Percentiles rank a stretch among this genome's conserved stretches.
Evolutionary conservation across 2,888 invertebrate species (phyloP).

Genomic region (Graphium colonna): DNA sequence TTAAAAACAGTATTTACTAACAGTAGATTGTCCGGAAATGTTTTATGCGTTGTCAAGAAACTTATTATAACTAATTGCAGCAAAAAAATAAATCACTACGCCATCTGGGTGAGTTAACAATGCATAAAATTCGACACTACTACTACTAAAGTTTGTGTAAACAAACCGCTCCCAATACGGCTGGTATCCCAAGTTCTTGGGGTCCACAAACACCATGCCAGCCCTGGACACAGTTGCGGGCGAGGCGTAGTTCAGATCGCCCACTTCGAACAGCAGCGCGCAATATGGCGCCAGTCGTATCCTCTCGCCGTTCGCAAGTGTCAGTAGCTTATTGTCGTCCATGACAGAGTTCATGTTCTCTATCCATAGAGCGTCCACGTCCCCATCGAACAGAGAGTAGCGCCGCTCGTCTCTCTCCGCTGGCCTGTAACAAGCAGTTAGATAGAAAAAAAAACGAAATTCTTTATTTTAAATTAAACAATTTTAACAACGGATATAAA

Average conservation of each 20-base stretch:
- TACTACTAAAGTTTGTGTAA: background rate
- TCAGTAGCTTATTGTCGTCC: conserved; percentile 95
- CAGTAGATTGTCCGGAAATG: too few relatives aligned
- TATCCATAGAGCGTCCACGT: conserved; percentile 96
- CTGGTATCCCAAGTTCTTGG: conserved; percentile 91
- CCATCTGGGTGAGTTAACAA: too few relatives aligned
- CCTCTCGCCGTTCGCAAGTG: conserved; percentile 94
- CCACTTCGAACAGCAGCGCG: conserved; percentile 93
- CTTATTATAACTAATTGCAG: too few relatives aligned
- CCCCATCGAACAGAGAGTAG: conserved; percentile 95
- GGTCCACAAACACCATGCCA: conserved; percentile 96
- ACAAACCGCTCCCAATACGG: conserved; percentile 88
- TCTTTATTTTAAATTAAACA: too few relatives aligned
- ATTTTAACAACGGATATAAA: too few relatives aligned
- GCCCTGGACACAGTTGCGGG: conserved; percentile 96
- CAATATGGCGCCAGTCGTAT: conserved; percentile 90
- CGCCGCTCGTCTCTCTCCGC: conserved; percentile 86
- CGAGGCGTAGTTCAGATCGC: conserved; percentile 93
- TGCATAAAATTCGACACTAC: too few relatives aligned
- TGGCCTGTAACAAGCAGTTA: conserved; percentile 75
- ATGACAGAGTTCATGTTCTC: conserved; percentile 99
- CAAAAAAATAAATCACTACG: too few relatives aligned
- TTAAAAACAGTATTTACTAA: too few relatives aligned
- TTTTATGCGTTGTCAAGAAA: too few relatives aligned
- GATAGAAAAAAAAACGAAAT: too few relatives aligned